Percentiles rank a stretch among this genome's conserved stretches.
Evolutionary conservation across 2,888 invertebrate species (phyloP).

Genomic region (Drosophila sordidula): DNA sequence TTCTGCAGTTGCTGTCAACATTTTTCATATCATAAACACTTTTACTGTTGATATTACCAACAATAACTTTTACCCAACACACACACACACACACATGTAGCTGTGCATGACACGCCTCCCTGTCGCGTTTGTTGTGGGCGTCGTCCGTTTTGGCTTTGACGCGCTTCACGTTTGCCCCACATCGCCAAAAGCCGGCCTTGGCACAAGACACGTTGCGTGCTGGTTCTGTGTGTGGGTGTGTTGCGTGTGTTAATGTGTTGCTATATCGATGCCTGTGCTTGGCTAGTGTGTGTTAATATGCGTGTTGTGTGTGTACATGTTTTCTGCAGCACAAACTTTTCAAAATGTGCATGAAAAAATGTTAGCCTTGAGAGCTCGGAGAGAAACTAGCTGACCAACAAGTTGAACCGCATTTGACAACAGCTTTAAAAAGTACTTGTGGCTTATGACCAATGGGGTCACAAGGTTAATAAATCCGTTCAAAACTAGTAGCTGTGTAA

Average conservation of each 20-base stretch:
- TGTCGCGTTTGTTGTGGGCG: conserved; percentile 30
- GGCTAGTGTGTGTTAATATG: conserved; percentile 6
- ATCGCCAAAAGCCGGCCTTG: conserved; percentile 43
- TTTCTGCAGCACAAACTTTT: background rate
- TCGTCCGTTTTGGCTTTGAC: conserved; percentile 36
- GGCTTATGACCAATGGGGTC: background rate
- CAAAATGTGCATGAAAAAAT: background rate
- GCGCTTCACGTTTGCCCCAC: conserved; percentile 37
- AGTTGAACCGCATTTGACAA: background rate
- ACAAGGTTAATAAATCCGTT: background rate
- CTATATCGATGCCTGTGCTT: conserved; percentile 22
- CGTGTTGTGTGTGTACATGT: conserved; percentile 1
- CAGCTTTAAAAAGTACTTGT: background rate
- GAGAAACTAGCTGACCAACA: background rate
- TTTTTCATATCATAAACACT: conserved; percentile 80
- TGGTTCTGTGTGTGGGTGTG: conserved; percentile 1
- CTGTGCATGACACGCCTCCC: conserved; percentile 31
- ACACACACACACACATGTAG: conserved; percentile 9
- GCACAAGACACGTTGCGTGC: conserved; percentile 15
- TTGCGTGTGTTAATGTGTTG: conserved; percentile 9
- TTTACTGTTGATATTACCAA: conserved; percentile 80
- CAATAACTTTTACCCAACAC: conserved; percentile 71
- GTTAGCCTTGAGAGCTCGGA: background rate
- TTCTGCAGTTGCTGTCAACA: conserved; percentile 80
- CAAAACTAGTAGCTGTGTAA: too few species aligned